These are phyloP conservation scores for Rugalucina vietnamica DNA, from an alignment of 2,888 invertebrate genomes.

Conservation along the genomic window DNA sequence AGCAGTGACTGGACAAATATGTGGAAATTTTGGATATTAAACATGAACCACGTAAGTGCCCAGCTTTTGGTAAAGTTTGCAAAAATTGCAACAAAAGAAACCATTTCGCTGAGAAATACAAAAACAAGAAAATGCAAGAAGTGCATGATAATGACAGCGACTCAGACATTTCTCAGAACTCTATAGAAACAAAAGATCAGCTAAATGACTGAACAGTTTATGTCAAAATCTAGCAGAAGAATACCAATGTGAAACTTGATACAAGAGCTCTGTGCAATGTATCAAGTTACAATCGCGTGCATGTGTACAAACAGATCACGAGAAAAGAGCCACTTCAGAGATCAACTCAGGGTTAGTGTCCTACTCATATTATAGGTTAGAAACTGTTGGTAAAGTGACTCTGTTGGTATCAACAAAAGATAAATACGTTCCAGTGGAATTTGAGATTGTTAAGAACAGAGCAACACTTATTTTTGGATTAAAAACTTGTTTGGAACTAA, in stretches of 20 bases:
- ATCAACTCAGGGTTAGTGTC: constrained; percentile 21
- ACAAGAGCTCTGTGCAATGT: constrained; percentile 37
- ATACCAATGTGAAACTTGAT: constrained; percentile 30
- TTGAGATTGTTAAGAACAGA: constrained; percentile 20
- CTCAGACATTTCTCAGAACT: neutral
- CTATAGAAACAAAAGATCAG: constrained; percentile 9
- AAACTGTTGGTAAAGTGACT: constrained; percentile 8
- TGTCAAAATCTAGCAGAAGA: neutral
- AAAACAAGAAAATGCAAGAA: neutral
- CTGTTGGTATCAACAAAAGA: neutral
- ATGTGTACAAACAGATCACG: constrained; percentile 12
- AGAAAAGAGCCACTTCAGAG: neutral
- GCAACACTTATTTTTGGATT: constrained; percentile 22
- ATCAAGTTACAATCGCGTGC: neutral
- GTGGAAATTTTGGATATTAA: constrained; percentile 18
- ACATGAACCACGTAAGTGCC: constrained; percentile 25
- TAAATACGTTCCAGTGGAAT: constrained; percentile 7
- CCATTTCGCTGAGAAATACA: neutral
- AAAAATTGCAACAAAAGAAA: neutral
- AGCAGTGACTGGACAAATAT: neutral
- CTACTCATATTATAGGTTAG: constrained; percentile 18
- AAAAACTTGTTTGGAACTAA: constrained; percentile 31
- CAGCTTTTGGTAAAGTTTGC: constrained; percentile 20
- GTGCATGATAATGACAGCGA: neutral
- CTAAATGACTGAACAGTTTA: no score